Conservation (phyloP, 2,113 vertebrate genomes). For the Caracal caracal region DNA sequence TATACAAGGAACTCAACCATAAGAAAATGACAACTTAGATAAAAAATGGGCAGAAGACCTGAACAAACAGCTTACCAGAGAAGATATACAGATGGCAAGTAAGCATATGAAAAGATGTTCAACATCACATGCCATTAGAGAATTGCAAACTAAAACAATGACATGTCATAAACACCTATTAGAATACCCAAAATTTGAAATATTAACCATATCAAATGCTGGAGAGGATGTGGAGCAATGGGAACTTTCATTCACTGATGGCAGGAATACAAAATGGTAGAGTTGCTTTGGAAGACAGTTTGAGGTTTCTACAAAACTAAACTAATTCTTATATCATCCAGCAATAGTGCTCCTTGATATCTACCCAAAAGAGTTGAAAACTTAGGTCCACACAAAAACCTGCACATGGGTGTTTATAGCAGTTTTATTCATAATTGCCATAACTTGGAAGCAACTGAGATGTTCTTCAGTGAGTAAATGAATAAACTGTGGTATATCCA, state of each 20-base stretch:
- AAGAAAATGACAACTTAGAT: not conserved
- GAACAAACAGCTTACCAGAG: not conserved
- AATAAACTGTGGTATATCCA: not conserved
- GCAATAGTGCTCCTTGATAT: not conserved
- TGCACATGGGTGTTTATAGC: not conserved
- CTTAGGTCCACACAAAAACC: not conserved
- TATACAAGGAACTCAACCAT: not conserved
- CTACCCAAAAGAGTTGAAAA: not conserved
- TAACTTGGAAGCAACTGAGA: not conserved
- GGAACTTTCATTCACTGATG: not conserved
- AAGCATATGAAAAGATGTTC: not conserved
- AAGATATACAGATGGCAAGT: not conserved
- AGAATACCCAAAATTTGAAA: not conserved
- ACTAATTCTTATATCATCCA: not conserved
- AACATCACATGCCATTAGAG: not conserved
- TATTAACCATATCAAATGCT: not conserved
- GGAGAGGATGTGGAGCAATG: not conserved
- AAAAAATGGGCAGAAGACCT: not conserved
- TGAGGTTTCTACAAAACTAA: not conserved
- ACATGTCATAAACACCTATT: not conserved
- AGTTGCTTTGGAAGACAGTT: not conserved
- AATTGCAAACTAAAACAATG: not conserved
- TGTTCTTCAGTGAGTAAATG: not conserved
- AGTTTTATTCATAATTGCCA: not conserved
- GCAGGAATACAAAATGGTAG: not conserved